Evolutionary conservation across 1,140 invertebrate species (phyloP), one percentile per base, ranked within the genome.

Genomic region (Drosophila kohkoa): DNA sequence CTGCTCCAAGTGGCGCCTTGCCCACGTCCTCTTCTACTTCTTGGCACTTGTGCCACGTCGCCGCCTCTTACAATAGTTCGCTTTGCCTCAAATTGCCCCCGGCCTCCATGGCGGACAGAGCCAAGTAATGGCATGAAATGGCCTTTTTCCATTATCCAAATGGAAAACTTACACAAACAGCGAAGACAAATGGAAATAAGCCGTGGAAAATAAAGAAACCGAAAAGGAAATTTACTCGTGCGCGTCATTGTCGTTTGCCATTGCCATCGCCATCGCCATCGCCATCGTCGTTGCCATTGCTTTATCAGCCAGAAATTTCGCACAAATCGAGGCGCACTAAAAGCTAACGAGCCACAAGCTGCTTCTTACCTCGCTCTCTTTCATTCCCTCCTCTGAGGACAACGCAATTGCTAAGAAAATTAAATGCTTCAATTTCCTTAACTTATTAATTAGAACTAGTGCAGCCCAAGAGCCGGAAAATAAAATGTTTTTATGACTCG

Each of bases 61-160:
- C 73, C 57, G 65, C 55, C 79, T 77, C 83, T 81, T 65, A 64
- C 65, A 90, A 81, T 89, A 89, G 85, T 90, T 69, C 85, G 69
- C 57, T 90, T 69, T 86, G 69, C 57, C 68, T 75, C 51, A 57
- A 85, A 89, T 86, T 90, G 86, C 86, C 83, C 75, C 86, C 76
- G 55, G 54, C 65, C 55, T 25, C 20, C 20, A 25, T 25, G 13
- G n/a, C 7, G 13, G 52, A 1, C 75, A 70, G 59, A 71, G 83
- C 77, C 66, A 79, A 79, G 82, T 86, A 89, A 90, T 89, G 86
- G 86, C 75, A 85, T 75, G 73, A 90, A 91, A 92, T 92, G 90
- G 90, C 79, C 90, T 92, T 91, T 91, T 92, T 92, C 90, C 90
- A 92, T 92, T 92, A 92, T 82, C 90, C 86, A 92, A 92, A 92